Evolutionary conservation across 2,888 invertebrate species (phyloP).

Genomic region (Timandra comae): DNA sequence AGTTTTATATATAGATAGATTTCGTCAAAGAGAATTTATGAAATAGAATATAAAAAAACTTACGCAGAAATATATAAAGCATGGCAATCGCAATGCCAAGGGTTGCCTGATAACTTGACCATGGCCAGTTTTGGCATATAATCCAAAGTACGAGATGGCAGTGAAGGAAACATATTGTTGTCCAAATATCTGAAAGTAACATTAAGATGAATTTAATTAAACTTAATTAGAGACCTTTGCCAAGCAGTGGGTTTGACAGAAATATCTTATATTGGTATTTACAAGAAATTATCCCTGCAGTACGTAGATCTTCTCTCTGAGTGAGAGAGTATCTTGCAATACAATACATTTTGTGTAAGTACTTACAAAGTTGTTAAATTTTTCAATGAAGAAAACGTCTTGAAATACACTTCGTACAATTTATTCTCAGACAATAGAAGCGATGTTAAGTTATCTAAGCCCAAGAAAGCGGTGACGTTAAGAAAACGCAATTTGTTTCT

Average conservation of each 20-base stretch:
- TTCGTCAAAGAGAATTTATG: no score
- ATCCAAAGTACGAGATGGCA: constrained; percentile 82
- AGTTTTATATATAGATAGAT: no score
- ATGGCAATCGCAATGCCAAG: constrained; percentile 89
- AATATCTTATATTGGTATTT: no score
- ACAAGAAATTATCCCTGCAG: no score
- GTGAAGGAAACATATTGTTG: constrained; percentile 82
- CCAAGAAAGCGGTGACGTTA: constrained; percentile 77
- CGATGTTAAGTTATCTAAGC: constrained; percentile 79
- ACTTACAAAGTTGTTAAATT: constrained; percentile 84
- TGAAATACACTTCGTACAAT: constrained; percentile 78
- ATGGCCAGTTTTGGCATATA: constrained; percentile 78
- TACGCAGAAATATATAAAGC: constrained; percentile 83
- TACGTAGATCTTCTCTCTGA: no score
- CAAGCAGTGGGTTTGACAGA: no score
- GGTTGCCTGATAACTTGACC: constrained; percentile 84
- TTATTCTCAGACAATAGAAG: constrained; percentile 84
- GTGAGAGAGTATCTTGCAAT: no score
- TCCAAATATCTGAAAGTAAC: constrained; percentile 82
- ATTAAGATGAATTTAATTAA: no score
- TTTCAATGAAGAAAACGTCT: constrained; percentile 78
- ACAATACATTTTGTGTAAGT: no score
- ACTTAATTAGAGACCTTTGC: background rate
- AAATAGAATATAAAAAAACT: constrained; percentile 40
- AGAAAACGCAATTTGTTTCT: constrained; percentile 81